A percentile compares a stretch with the other conserved stretches of the same genome.
Evolutionary conservation across 1,140 invertebrate species (phyloP).

Genomic region (Hetaerina americana): DNA sequence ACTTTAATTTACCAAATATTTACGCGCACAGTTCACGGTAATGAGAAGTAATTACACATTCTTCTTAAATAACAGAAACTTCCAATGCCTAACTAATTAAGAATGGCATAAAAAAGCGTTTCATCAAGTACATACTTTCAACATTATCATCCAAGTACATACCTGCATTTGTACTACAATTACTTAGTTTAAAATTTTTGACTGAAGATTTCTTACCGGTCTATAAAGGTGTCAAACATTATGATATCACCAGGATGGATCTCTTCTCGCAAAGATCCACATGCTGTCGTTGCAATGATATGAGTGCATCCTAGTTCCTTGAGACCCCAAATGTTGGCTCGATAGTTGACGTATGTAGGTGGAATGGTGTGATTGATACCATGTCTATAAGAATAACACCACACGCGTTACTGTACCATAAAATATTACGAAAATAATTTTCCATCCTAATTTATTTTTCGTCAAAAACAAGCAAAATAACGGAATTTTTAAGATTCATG

Average conservation of each 20-base stretch:
- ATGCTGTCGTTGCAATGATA: slow-evolving; percentile 80
- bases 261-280: slow-evolving; percentile 80
- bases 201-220: slow-evolving; percentile 41
- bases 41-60: background rate
- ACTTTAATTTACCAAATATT: background rate
- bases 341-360: slow-evolving; percentile 82
- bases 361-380: slow-evolving; percentile 68
- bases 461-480: background rate
- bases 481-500: background rate
- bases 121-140: background rate
- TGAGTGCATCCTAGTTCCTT: slow-evolving; percentile 81
- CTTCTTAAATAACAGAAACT: background rate
- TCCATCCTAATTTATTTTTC: background rate
- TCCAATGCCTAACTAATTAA: too few relatives aligned
- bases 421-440: background rate
- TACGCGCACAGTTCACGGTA: too few relatives aligned
- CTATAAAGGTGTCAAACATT: slow-evolving; percentile 87
- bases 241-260: slow-evolving; percentile 82
- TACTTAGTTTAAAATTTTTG: background rate
- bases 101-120: background rate
- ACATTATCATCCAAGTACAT: slow-evolving; percentile 1
- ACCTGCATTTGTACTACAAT: background rate
- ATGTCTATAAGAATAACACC: slow-evolving; percentile 47
- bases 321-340: slow-evolving; percentile 93
- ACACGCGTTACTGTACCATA: background rate